Conservation (phyloP, 2,797 vertebrate species). For the Bovichtus diacanthus region DNA sequence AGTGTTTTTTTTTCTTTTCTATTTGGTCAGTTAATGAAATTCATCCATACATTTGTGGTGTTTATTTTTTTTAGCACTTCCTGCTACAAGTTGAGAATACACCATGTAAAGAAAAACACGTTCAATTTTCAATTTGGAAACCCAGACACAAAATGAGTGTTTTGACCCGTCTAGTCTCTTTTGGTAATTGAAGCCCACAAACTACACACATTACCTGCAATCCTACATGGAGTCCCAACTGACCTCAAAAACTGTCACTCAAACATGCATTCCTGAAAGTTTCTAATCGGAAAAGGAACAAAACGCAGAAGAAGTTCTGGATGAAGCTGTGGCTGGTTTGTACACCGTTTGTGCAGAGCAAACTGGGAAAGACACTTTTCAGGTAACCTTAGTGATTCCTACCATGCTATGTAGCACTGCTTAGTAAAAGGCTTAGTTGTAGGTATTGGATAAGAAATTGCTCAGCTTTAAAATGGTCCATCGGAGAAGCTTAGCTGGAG, state of each 20-base stretch:
- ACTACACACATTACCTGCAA: neutral
- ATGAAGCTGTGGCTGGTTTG: neutral
- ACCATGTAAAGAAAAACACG: neutral
- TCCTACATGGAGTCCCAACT: neutral
- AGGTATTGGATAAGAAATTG: neutral
- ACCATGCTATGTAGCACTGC: neutral
- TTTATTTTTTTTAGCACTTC: neutral
- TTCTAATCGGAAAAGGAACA: constrained; percentile 14
- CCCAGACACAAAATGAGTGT: neutral
- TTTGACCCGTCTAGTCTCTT: neutral
- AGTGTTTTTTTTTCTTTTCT: neutral
- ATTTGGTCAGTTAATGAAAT: neutral
- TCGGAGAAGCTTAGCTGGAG: neutral
- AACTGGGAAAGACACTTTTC: neutral
- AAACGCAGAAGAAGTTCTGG: neutral
- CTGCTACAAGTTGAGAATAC: neutral
- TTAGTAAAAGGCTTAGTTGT: neutral
- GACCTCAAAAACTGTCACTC: neutral
- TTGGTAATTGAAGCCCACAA: neutral
- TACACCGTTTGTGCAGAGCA: neutral
- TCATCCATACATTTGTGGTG: neutral
- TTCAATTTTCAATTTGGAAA: neutral
- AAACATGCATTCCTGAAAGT: constrained; percentile 3
- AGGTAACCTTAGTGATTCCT: neutral
- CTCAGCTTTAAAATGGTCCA: neutral